phyloP scores from a whole-genome alignment of 2,113 vertebrate species.

The western clawed frog (Xenopus tropicalis) region DNA sequence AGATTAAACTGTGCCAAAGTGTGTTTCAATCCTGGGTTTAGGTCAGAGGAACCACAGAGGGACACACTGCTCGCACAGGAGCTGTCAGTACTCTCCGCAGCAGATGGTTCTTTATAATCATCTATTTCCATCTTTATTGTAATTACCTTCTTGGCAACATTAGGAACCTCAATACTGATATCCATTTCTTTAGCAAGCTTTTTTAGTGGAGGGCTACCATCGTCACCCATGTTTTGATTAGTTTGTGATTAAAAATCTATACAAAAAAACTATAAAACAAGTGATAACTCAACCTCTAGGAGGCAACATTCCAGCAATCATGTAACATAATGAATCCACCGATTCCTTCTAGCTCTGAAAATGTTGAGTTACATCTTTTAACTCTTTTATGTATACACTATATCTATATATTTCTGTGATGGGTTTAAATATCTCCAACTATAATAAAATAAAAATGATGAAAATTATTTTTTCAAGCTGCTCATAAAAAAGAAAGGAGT shows the following conservation, averaged over 20 bases:
- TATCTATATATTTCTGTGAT: constrained; percentile 27
- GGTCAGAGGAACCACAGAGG: constrained; percentile 76
- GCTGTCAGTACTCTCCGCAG: constrained; percentile 58
- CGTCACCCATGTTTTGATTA: constrained; percentile 67
- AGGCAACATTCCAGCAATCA: constrained; percentile 24
- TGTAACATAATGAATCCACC: constrained; percentile 5
- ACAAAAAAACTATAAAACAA: constrained; percentile 51
- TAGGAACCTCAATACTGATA: constrained; percentile 69
- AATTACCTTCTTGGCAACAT: constrained; percentile 68
- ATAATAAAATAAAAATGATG: neutral
- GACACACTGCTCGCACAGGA: constrained; percentile 60
- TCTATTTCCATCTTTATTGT: constrained; percentile 87
- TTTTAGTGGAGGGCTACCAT: constrained; percentile 83
- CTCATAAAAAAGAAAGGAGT: neutral
- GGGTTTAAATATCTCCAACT: constrained; percentile 4
- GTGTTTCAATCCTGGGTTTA: constrained; percentile 95
- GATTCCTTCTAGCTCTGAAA: too few relatives aligned
- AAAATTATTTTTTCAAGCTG: too few relatives aligned
- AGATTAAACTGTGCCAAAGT: constrained; percentile 95
- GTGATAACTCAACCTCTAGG: constrained; percentile 29
- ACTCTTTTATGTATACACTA: too few relatives aligned
- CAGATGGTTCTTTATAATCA: constrained; percentile 66
- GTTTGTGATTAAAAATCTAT: constrained; percentile 55
- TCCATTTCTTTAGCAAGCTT: constrained; percentile 86
- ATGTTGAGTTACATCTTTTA: neutral